phyloP scores from a whole-genome alignment of 1,140 invertebrate genomes.

The Drosophila obscura region DNA sequence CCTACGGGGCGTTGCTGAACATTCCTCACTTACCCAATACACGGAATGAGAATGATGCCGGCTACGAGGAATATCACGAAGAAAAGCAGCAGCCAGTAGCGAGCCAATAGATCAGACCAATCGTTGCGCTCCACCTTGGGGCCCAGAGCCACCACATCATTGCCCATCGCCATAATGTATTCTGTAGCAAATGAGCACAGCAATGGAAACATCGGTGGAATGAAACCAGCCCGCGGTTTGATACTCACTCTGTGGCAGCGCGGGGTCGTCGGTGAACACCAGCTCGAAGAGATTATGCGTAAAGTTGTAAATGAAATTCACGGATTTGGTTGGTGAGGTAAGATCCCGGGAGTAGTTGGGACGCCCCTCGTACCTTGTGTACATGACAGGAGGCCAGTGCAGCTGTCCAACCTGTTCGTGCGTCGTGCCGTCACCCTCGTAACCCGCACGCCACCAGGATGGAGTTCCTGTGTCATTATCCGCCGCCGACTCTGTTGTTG shows the following conservation, averaged over 20 bases:
- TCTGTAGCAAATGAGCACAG: conserved; percentile 29
- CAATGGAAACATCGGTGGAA: no score
- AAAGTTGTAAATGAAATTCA: conserved; percentile 49
- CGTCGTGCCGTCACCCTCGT: conserved; percentile 36
- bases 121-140: conserved; percentile 84
- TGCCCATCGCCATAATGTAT: conserved; percentile 53
- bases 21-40: conserved; percentile 85
- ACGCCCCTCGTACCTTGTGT: conserved; percentile 22
- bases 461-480: no score
- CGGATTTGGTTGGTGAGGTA: not conserved
- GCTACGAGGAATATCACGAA: conserved; percentile 86
- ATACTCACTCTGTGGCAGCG: conserved; percentile 50
- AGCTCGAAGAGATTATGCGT: conserved; percentile 46
- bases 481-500: no score
- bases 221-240: no score
- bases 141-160: conserved; percentile 52
- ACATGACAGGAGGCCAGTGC: conserved; percentile 34
- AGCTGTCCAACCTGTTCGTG: conserved; percentile 57
- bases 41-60: conserved; percentile 87
- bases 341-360: conserved; percentile 21
- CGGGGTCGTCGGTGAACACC: conserved; percentile 6
- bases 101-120: conserved; percentile 83
- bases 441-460: conserved; percentile 17
- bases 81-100: conserved; percentile 86
- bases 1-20: no score